phyloP scores from a whole-genome alignment of 2,113 vertebrate species.

The Numida meleagris region DNA sequence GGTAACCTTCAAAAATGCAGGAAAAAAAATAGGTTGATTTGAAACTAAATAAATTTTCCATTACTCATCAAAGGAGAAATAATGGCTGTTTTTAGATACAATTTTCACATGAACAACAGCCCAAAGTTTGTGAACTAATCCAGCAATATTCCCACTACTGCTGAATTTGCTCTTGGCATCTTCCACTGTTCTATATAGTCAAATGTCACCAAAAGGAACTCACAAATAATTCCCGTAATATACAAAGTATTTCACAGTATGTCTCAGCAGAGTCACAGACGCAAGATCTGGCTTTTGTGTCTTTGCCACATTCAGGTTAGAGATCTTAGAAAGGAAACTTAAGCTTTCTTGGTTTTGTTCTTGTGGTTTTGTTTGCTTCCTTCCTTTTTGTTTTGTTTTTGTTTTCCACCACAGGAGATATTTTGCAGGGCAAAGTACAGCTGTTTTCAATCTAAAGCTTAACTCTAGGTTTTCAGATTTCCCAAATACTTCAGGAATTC shows the following conservation, averaged over 20 bases:
- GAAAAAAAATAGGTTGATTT: not conserved
- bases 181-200: not conserved
- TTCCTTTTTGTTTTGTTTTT: not conserved
- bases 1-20: not conserved
- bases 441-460: not conserved
- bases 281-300: not conserved
- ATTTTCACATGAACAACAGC: not conserved
- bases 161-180: not conserved
- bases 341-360: not conserved
- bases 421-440: not conserved
- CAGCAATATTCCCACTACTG: not conserved
- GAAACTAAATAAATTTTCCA: not conserved
- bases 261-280: not conserved
- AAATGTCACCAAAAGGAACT: not conserved
- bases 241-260: not conserved
- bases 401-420: not conserved
- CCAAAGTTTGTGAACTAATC: not conserved
- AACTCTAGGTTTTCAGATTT: not conserved
- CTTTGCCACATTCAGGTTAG: not conserved
- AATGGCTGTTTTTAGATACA: not conserved
- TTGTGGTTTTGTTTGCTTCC: rapidly evolving
- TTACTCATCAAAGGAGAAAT: not conserved
- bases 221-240: not conserved
- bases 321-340: not conserved
- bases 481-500: not conserved